Percentiles rank a stretch among this genome's conserved stretches.
Evolutionary conservation across 2,113 vertebrate genomes (phyloP).

Genomic region (Heterotis niloticus): DNA sequence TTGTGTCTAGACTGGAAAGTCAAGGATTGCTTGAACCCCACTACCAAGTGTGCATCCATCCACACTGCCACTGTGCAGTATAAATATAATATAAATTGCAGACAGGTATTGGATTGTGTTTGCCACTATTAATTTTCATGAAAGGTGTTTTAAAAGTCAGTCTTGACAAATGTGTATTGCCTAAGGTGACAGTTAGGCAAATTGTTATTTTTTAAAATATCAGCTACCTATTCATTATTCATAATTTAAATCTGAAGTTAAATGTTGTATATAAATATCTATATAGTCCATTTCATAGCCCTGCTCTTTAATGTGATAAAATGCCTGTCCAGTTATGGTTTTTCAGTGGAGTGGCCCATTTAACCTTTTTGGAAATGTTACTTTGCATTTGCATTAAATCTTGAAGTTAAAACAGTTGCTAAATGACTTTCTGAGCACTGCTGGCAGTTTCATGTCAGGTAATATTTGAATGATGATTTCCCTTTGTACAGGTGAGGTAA

Average conservation of each 20-base stretch:
- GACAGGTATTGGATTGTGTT: conserved; percentile 3
- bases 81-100: neutral
- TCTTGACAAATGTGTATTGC: neutral
- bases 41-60: no score
- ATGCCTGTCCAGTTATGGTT: neutral
- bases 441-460: neutral
- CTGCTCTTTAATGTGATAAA: neutral
- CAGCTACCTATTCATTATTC: conserved; percentile 13
- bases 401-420: neutral
- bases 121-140: no score
- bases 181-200: conserved; percentile 3
- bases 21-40: no score
- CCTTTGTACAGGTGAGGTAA: no score
- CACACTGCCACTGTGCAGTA: no score
- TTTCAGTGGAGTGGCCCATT: neutral
- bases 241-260: conserved; percentile 10
- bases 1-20: no score
- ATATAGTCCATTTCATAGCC: conserved; percentile 4
- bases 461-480: neutral
- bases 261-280: neutral
- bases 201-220: conserved; percentile 6
- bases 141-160: conserved; percentile 1
- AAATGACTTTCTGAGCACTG: neutral
- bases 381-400: neutral
- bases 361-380: neutral